phyloP scores from a whole-genome alignment of 2,888 invertebrate species.

The Aelia acuminata region DNA sequence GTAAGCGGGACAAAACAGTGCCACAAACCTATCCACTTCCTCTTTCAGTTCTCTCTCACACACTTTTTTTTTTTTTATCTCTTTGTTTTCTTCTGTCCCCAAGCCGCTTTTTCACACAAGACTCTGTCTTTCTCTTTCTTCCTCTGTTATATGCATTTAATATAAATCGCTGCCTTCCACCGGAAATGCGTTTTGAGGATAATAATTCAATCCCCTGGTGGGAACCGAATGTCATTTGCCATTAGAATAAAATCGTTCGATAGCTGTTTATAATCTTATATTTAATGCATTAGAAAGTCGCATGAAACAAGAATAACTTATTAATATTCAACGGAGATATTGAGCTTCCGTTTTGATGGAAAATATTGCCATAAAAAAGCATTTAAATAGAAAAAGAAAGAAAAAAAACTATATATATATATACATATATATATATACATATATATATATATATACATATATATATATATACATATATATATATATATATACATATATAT shows the following conservation, averaged over 20 bases:
- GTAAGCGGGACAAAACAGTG: conserved; percentile 20
- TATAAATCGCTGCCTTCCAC: not conserved
- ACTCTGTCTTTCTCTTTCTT: not conserved
- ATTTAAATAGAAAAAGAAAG: too few species aligned
- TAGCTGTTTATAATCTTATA: not conserved
- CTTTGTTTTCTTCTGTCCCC: not conserved
- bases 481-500: too few species aligned
- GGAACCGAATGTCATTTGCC: not conserved
- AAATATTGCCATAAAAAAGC: not conserved
- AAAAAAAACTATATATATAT: too few species aligned
- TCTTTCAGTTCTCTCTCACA: not conserved
- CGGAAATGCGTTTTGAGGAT: not conserved
- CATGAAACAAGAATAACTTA: not conserved
- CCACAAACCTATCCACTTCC: not conserved
- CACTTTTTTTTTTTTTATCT: not conserved
- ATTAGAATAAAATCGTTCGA: not conserved
- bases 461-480: too few species aligned
- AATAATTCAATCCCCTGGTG: not conserved
- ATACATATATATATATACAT: too few species aligned
- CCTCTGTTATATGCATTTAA: not conserved
- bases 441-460: too few species aligned
- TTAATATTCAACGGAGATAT: not conserved
- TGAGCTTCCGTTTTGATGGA: not conserved
- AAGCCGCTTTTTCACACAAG: not conserved
- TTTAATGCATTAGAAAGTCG: not conserved